Base-by-base conservation (phyloP, 2,797 vertebrate genomes). In the Rhincodon typus region DNA sequence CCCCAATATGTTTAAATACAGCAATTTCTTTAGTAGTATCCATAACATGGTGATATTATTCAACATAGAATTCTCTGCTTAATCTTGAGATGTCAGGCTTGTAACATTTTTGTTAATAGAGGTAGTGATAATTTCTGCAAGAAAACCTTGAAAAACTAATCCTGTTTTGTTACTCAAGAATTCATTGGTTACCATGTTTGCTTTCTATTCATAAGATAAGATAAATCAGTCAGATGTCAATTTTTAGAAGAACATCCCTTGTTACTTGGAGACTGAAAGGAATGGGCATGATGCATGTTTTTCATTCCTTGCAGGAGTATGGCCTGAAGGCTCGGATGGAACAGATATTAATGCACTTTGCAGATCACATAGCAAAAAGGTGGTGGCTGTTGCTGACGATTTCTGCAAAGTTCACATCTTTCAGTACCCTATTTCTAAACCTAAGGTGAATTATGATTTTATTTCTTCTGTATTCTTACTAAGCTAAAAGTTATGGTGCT, bases 341-440 rank as follows among this genome's bases (percentile, higher is more conserved):
- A 99, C 99, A 3, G 99, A 99, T 96, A 99, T 99, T 97, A 99
- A 99, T 21, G 99, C 99, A 13, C 98, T 99, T 96, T 98, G 99
- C 72, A 97, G 99, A 87, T 99, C 99, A 96, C 99, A 98, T 97
- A 99, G 98, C 96, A 98, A 98, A 96, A 99, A 98, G 96, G 99
- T 99, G 96, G 98, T 99, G 42, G 99, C 99, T 66, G 97, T 99
- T 95, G 99, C 99, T 15, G 99, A 99, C 95, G 99, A 99, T 97
- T 99, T 99, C 97, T 99, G 99, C 97, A 99, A 99, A 97, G 99
- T 99, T 96, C 99, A 99, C 96, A 98, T 99, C 96, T 99, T 99
- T 97, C 98, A 98, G 96, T 99, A 99, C 97, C 99, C 99, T 53
- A 99, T 99, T 97, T 99, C 99, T 96, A 98, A 98, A 96, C 97